A percentile compares a stretch with the other conserved stretches of the same genome.
Conservation (phyloP, 2,797 vertebrate genomes). For the Oreortyx pictus region DNA sequence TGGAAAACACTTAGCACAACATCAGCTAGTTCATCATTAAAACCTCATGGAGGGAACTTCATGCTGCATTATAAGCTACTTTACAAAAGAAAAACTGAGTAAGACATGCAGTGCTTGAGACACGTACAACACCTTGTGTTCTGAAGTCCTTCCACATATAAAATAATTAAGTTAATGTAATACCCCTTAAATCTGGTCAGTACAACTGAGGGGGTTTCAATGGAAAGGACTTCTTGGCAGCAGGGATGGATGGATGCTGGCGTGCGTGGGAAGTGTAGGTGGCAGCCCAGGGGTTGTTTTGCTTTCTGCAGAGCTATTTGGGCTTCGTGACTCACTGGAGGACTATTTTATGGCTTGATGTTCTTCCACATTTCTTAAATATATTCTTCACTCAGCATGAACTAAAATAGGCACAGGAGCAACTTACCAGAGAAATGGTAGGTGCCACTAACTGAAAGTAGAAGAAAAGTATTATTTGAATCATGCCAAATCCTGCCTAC, state of each 20-base stretch:
- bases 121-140: fast-evolving
- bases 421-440: background rate
- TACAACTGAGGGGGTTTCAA: background rate
- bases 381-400: slow-evolving; percentile 18
- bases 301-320: background rate
- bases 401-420: slow-evolving; percentile 18
- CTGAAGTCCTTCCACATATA: background rate
- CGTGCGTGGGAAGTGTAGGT: background rate
- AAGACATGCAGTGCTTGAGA: background rate
- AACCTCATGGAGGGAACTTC: background rate
- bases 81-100: background rate
- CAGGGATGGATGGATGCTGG: background rate
- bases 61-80: background rate
- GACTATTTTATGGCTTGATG: background rate
- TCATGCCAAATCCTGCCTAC: slow-evolving; percentile 17
- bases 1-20: background rate
- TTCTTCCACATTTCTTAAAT: slow-evolving; percentile 29
- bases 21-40: background rate
- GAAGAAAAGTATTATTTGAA: slow-evolving; percentile 33
- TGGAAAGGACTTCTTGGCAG: background rate
- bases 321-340: background rate
- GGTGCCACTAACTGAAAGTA: slow-evolving; percentile 6
- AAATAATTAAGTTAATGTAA: background rate
- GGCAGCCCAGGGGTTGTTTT: background rate
- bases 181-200: background rate